These are phyloP conservation scores for Congeria kusceri DNA, from an alignment of 2,888 invertebrate species.

Conservation along the genomic window DNA sequence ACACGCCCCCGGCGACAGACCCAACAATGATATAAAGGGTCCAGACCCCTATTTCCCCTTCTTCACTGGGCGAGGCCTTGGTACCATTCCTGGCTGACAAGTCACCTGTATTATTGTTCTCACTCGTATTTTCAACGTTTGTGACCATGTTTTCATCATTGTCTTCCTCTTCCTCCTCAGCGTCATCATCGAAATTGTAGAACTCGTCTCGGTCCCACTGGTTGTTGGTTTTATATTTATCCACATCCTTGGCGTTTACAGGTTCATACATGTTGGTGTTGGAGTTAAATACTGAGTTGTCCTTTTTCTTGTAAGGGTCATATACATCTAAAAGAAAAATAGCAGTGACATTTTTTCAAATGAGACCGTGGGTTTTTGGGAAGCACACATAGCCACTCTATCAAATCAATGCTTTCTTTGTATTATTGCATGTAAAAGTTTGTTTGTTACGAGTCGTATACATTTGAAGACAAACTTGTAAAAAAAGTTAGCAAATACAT, in stretches of 20 bases:
- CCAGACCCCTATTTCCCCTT: constrained; percentile 72
- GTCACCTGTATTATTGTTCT: constrained; percentile 1
- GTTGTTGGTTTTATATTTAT: too few species aligned
- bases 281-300: constrained; percentile 21
- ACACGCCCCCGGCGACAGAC: constrained; percentile 77
- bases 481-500: too few species aligned
- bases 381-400: too few species aligned
- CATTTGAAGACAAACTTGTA: too few species aligned
- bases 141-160: background rate
- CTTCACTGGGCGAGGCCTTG: constrained; percentile 12
- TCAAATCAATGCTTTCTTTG: too few species aligned
- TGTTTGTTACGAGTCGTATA: too few species aligned
- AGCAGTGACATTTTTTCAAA: too few species aligned
- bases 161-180: background rate
- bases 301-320: background rate
- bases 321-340: too few species aligned
- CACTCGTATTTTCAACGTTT: background rate
- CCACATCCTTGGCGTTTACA: background rate
- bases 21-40: constrained; percentile 81
- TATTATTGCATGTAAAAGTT: too few species aligned
- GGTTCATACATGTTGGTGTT: constrained; percentile 28
- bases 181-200: constrained; percentile 10
- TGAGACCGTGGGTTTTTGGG: too few species aligned
- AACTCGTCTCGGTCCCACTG: background rate
- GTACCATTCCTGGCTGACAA: constrained; percentile 18